Base-by-base conservation (phyloP, 2,797 vertebrate species). In the Pangasius macronema region DNA sequence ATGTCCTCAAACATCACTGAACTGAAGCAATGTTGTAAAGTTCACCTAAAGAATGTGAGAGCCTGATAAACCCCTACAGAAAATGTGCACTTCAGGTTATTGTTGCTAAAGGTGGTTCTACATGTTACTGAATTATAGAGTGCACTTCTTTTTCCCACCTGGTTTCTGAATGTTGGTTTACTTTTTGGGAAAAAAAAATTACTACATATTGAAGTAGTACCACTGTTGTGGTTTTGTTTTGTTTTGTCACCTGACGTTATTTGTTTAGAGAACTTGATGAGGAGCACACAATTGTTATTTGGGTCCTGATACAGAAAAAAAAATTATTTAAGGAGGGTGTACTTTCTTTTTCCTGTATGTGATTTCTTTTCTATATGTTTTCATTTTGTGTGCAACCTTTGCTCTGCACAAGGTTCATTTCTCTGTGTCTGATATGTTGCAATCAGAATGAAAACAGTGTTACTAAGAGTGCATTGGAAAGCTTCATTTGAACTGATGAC, bases 401-500 rank as follows among this genome's bases (percentile, higher is more conserved):
- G 13, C 13, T 46, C 67, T 73, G 13, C 22, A 59, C 24, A 59
- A 84, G 53, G 13, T 59, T 73, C 9, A 13, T 73, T 73, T 72
- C 33, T 42, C 67, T 72, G 22, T 27, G 36, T 42, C 67, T 73
- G 53, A 73, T 73, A 73, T 84, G 24, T 84, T 42, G 24, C 53
- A 39, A 3, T 59, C 14, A 0, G 33, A n/a, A 85, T 67, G 73
- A 75, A 67, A 85, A 77, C 33, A 39, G 24, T 11, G 22, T 65
- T 79, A 63, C 8, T 65, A 63, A 88, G 80, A 67, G 18, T 3
- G 42, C 27, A 73, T 18, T 67, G 57, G 57, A 85, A 79, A 77
- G 72, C 80, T 88, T 67, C 51, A 42, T 83, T 88, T 77, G 61
- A 70, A 88, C 57, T 83, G 80, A 84, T 61, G 73, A 49, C 73